These are phyloP conservation scores for Xylocopa sonorina DNA, from an alignment of 1,140 invertebrate genomes.

Conservation along the genomic window DNA sequence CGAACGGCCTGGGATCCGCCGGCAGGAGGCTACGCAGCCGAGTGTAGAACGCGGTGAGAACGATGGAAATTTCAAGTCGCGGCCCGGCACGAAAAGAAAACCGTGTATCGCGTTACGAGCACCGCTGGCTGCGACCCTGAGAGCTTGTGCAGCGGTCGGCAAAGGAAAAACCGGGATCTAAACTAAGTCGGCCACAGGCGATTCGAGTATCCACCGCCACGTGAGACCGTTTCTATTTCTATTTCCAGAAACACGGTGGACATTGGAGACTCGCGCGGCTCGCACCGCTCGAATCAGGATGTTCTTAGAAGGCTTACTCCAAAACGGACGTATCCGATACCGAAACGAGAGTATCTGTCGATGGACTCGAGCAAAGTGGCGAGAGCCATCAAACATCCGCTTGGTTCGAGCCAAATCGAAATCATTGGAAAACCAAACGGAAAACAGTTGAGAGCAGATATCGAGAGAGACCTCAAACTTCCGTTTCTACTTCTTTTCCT, in stretches of 20 bases:
- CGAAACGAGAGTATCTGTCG: neutral
- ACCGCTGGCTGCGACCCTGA: neutral
- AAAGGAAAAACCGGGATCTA: conserved; percentile 34
- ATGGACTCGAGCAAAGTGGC: too few relatives aligned
- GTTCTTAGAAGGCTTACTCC: neutral
- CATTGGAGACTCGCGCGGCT: conserved; percentile 22
- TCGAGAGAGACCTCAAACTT: conserved; percentile 39
- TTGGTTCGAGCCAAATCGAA: conserved; percentile 1
- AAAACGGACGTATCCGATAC: neutral
- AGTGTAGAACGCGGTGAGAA: too few relatives aligned
- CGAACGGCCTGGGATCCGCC: neutral
- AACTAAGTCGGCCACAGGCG: conserved; percentile 30
- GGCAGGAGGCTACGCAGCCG: too few relatives aligned
- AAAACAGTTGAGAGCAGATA: conserved; percentile 45
- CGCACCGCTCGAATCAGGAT: conserved; percentile 22
- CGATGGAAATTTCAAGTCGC: too few relatives aligned
- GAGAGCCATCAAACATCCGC: neutral
- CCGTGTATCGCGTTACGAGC: conserved; percentile 22
- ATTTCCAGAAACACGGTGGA: conserved; percentile 61
- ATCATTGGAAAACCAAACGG: conserved; percentile 1
- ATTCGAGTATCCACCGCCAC: conserved; percentile 32
- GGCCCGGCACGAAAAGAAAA: neutral
- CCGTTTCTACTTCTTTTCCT: conserved; percentile 40
- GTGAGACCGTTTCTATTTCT: conserved; percentile 49
- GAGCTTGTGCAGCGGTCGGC: neutral